phyloP scores from a whole-genome alignment of 1,140 invertebrate genomes.

The Cherax destructor region DNA sequence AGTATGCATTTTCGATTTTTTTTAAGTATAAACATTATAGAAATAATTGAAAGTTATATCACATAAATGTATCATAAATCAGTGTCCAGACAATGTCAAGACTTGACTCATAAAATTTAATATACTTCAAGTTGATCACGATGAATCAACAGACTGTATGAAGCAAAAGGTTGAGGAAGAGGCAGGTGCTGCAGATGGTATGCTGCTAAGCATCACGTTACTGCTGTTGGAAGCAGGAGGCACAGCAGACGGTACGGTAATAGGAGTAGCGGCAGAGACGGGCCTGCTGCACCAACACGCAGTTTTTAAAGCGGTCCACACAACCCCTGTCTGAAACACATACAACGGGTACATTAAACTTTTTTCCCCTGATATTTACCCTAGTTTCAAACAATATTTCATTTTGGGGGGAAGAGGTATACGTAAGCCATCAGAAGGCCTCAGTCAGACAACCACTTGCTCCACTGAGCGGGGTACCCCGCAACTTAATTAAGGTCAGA shows the following conservation, averaged over 20 bases:
- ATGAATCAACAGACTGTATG: not conserved
- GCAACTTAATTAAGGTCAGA: too few relatives aligned
- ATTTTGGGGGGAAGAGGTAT: too few relatives aligned
- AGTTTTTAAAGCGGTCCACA: slow-evolving; percentile 74
- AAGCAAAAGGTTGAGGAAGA: not conserved
- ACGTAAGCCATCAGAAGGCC: too few relatives aligned
- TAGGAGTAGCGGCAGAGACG: slow-evolving; percentile 74
- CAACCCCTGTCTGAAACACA: slow-evolving; percentile 68
- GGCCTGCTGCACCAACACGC: slow-evolving; percentile 73
- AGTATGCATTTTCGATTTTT: too few relatives aligned
- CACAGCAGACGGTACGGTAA: slow-evolving; percentile 75
- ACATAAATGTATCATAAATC: too few relatives aligned
- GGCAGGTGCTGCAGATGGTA: not conserved
- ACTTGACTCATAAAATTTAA: not conserved
- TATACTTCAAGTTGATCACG: not conserved
- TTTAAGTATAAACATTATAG: too few relatives aligned
- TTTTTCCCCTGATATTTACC: too few relatives aligned
- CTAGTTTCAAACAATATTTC: too few relatives aligned
- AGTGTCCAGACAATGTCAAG: not conserved
- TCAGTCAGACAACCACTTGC: too few relatives aligned
- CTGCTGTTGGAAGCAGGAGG: slow-evolving; percentile 71
- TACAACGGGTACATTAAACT: too few relatives aligned
- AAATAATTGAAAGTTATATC: too few relatives aligned
- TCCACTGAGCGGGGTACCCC: too few relatives aligned
- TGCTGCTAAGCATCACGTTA: not conserved